These are phyloP conservation scores for Sinella curviseta DNA, from an alignment of 1,140 invertebrate genomes.

Conservation along the genomic window DNA sequence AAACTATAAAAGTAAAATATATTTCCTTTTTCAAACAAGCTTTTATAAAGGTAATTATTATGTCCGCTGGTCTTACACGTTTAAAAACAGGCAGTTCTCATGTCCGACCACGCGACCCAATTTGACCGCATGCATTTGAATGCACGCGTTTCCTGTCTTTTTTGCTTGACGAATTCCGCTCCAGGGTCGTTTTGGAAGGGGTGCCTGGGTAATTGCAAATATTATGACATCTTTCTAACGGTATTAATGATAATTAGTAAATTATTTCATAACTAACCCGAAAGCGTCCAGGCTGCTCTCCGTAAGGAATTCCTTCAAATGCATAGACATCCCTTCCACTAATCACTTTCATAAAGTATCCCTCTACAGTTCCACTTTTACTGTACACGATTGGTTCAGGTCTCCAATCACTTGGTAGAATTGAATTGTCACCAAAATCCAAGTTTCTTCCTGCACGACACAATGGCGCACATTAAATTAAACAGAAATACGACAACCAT, in stretches of 20 bases:
- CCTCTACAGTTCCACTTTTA: slow-evolving; percentile 25
- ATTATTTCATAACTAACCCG: neutral
- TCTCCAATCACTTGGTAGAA: neutral
- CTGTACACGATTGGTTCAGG: slow-evolving; percentile 27
- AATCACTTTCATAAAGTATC: slow-evolving; percentile 33
- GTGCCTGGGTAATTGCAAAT: neutral
- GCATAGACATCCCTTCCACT: slow-evolving; percentile 57
- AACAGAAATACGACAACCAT: slow-evolving; percentile 31
- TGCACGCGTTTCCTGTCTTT: slow-evolving; percentile 12
- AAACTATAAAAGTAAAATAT: no score
- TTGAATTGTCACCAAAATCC: neutral
- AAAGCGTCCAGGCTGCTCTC: slow-evolving; percentile 53
- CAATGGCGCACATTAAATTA: slow-evolving; percentile 25
- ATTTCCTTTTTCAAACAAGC: no score
- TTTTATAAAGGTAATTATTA: no score
- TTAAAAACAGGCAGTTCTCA: no score
- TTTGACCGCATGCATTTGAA: slow-evolving; percentile 36
- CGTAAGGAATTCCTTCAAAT: no score
- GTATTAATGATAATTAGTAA: no score
- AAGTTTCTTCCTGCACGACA: slow-evolving; percentile 13
- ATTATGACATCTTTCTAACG: neutral
- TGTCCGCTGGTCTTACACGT: no score
- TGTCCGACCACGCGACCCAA: slow-evolving; percentile 17
- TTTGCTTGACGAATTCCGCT: slow-evolving; percentile 26
- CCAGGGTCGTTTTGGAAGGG: slow-evolving; percentile 35